These are phyloP conservation scores for Pitta sordida DNA, from an alignment of 2,113 vertebrate genomes.

Conservation along the genomic window DNA sequence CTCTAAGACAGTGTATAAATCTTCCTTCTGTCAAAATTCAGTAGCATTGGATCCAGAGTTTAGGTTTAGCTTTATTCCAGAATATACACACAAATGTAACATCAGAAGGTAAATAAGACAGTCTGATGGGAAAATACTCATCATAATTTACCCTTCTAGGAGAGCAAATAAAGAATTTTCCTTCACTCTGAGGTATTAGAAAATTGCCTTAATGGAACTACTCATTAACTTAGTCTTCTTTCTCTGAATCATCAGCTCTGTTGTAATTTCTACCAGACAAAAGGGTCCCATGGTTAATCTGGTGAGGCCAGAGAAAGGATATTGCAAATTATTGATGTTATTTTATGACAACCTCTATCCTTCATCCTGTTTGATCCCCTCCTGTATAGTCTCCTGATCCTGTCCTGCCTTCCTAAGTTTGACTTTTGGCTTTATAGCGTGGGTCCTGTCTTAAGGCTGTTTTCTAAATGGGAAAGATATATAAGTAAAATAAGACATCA, in stretches of 20 bases:
- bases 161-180: neutral
- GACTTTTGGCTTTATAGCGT: neutral
- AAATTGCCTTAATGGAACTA: slow-evolving; percentile 30
- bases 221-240: slow-evolving; percentile 15
- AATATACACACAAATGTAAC: neutral
- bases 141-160: neutral
- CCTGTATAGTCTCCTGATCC: neutral
- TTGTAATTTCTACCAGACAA: slow-evolving; percentile 12
- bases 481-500: neutral
- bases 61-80: neutral
- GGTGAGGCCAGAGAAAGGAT: neutral
- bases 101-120: neutral
- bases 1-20: neutral
- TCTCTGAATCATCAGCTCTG: slow-evolving; percentile 9
- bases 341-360: neutral
- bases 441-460: neutral
- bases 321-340: neutral
- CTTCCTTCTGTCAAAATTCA: neutral
- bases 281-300: neutral
- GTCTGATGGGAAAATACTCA: neutral
- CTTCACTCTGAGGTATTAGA: slow-evolving; percentile 4
- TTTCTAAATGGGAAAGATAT: neutral
- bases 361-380: neutral
- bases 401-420: neutral
- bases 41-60: neutral